Evolutionary conservation across 2,113 vertebrate genomes (phyloP), one percentile per base, ranked within the genome.

Genomic region (Leptobrachium leishanense): DNA sequence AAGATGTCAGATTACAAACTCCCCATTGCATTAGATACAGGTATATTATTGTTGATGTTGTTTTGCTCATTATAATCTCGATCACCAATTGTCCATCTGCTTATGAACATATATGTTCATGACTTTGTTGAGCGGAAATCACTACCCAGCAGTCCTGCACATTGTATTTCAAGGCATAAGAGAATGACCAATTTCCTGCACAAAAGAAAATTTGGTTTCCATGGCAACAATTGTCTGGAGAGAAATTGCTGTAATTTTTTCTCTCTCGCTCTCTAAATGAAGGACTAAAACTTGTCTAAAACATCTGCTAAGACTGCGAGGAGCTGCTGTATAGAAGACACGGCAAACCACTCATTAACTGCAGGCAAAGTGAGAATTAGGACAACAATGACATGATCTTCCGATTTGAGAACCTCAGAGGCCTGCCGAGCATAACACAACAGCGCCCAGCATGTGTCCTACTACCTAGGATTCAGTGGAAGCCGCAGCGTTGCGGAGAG

Each of bases 271-370:
- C 20, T 31, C 20, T 31, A 69, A 69, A 44, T 69, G 31, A 40
- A 74, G 20, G 72, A 43, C 55, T 9, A n/a, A 43, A 59, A 74
- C 72, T 74, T 59, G 72, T 74, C 57, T 74, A 74, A 55, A 72
- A 57, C 53, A 72, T 72, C 10, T 41, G 50, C 70, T 57, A 72
- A 72, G 70, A 72, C 57, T 72, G 70, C 70, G 57, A 20, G 15
- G 31, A 72, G 42, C 42, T n/a, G 50, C 53, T 72, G 44, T 72
- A 54, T 71, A 57, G 62, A 20, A 64, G 62, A 64, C 39, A 64
- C 20, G 31, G 62, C 40, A 72, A 42, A 57, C 11, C 53, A 72
- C 20, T 40, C 20, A 72, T 72, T 54, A 53, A 72, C 31, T 72
- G 69, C 69, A 54, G 46, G 46, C 31, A 72, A 55, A 72, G 62